These are phyloP conservation scores for Notocelia uddmanniana DNA, from an alignment of 2,888 invertebrate species.

Conservation along the genomic window DNA sequence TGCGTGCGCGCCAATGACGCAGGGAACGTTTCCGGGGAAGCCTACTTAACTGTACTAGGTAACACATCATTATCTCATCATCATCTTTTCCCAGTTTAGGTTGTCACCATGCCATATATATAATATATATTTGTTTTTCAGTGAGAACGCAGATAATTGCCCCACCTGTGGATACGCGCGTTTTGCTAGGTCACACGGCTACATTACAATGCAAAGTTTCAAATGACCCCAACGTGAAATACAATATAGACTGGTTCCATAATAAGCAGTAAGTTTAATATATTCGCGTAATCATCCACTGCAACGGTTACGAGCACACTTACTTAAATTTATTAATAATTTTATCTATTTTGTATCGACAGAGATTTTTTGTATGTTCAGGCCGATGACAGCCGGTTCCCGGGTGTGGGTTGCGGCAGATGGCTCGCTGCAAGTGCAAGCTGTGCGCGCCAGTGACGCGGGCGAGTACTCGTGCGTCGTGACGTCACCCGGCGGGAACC, in stretches of 20 bases:
- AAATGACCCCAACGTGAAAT: constrained; percentile 95
- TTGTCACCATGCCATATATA: neutral
- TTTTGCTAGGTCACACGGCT: constrained; percentile 96
- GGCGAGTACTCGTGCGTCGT: constrained; percentile 97
- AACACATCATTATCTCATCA: constrained; percentile 14
- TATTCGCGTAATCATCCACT: neutral
- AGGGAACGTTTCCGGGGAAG: constrained; percentile 93
- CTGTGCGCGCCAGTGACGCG: constrained; percentile 96
- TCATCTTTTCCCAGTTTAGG: constrained; percentile 1
- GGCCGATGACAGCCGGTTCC: constrained; percentile 86
- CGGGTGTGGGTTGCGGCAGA: constrained; percentile 91
- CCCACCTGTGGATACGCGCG: constrained; percentile 96
- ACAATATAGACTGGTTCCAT: constrained; percentile 95
- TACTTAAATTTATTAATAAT: neutral
- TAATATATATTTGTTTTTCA: constrained; percentile 68
- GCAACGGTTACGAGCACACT: neutral
- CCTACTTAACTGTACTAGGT: constrained; percentile 94
- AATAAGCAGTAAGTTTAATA: constrained; percentile 89
- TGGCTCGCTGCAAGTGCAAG: constrained; percentile 94
- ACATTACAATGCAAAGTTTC: constrained; percentile 97
- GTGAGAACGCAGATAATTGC: constrained; percentile 97
- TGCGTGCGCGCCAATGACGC: constrained; percentile 96
- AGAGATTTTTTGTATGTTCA: constrained; percentile 52
- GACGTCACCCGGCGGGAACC: constrained; percentile 96
- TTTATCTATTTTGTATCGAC: constrained; percentile 21